phyloP scores from a whole-genome alignment of 1,140 invertebrate genomes.

The Listronotus bonariensis region DNA sequence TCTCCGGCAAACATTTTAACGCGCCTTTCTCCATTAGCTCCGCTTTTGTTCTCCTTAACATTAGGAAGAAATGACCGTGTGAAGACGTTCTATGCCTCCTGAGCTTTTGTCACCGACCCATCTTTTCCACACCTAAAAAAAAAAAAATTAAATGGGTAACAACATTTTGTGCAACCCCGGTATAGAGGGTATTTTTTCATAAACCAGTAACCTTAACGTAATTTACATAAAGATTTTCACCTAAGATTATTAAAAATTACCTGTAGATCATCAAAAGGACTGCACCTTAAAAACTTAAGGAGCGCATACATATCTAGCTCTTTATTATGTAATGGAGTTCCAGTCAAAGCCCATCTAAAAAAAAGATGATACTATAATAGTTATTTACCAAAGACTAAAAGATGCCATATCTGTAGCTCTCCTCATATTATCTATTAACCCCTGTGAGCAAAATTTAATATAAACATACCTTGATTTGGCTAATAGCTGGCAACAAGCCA shows the following conservation, averaged over 20 bases:
- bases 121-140: slow-evolving; percentile 66
- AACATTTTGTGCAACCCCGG: no score
- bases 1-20: slow-evolving; percentile 68
- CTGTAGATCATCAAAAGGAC: slow-evolving; percentile 85
- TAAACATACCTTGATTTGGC: slow-evolving; percentile 54
- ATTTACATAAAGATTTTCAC: no score
- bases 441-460: no score
- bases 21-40: slow-evolving; percentile 68
- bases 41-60: slow-evolving; percentile 83
- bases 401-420: no score
- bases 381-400: no score
- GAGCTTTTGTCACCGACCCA: slow-evolving; percentile 78
- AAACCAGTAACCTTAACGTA: no score
- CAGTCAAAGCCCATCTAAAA: slow-evolving; percentile 84
- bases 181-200: no score
- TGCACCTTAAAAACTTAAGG: slow-evolving; percentile 80
- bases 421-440: no score
- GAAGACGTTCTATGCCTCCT: slow-evolving; percentile 73
- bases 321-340: slow-evolving; percentile 95
- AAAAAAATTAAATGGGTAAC: no score
- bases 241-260: no score
- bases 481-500: slow-evolving; percentile 69
- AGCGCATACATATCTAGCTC: slow-evolving; percentile 87
- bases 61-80: slow-evolving; percentile 77
- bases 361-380: no score